Conservation (phyloP, 1,140 invertebrate species). For the Mercenaria mercenaria region DNA sequence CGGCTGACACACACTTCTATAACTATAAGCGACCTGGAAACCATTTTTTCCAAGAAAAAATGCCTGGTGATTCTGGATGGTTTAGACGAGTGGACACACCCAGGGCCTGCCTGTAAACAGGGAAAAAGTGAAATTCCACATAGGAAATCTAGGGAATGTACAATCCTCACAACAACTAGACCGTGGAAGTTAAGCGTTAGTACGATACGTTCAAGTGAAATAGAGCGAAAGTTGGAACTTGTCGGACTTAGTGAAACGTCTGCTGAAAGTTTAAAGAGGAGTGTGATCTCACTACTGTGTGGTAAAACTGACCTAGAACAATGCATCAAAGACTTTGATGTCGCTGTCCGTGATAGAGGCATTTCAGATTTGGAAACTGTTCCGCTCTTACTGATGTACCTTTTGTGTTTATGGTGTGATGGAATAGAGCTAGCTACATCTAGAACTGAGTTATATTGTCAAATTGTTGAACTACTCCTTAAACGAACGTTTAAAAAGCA, state of each 20-base stretch:
- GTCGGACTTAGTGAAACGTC: background rate
- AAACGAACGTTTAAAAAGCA: background rate
- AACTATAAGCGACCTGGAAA: background rate
- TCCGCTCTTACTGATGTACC: background rate
- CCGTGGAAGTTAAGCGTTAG: background rate
- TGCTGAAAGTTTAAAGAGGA: background rate
- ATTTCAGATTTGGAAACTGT: background rate
- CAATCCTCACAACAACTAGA: background rate
- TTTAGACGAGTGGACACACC: constrained; percentile 13
- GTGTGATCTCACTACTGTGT: background rate
- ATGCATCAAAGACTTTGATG: background rate
- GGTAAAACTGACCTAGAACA: background rate
- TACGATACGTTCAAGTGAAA: background rate
- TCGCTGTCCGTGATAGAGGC: background rate
- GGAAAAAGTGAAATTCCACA: background rate
- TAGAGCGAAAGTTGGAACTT: background rate
- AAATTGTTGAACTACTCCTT: background rate
- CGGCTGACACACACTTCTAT: background rate
- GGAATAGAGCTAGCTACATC: background rate
- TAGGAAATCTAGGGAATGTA: background rate
- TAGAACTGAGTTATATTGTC: background rate
- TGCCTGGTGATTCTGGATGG: background rate
- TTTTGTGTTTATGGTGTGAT: background rate
- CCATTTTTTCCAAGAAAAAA: background rate
- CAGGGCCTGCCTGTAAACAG: background rate